Conservation (phyloP, 2,113 vertebrate genomes). For the Petromus typicus region DNA sequence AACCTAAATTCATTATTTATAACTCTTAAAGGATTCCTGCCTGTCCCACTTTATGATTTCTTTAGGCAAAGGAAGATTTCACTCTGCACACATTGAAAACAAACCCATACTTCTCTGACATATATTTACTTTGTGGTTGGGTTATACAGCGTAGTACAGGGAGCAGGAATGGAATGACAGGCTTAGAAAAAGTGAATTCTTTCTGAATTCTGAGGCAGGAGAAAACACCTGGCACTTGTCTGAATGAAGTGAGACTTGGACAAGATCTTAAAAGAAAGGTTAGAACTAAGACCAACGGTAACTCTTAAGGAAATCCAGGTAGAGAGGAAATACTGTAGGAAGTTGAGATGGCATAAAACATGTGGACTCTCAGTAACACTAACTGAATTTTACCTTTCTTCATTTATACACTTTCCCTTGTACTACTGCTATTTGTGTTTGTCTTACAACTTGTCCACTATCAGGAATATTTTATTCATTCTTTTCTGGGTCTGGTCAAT, state of each 20-base stretch:
- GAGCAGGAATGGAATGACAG: background rate
- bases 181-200: background rate
- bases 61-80: slow-evolving; percentile 28
- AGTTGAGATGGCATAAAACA: background rate
- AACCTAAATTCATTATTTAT: background rate
- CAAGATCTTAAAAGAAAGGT: background rate
- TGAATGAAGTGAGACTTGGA: background rate
- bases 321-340: slow-evolving; percentile 3
- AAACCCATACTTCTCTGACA: background rate
- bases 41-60: slow-evolving; percentile 35
- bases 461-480: slow-evolving; percentile 12
- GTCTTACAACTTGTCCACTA: background rate
- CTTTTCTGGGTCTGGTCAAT: background rate
- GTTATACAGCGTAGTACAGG: background rate
- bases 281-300: background rate
- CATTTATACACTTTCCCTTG: background rate
- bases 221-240: slow-evolving; percentile 8
- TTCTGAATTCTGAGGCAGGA: background rate
- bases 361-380: background rate
- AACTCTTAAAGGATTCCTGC: background rate
- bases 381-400: slow-evolving; percentile 26
- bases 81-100: background rate
- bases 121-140: background rate
- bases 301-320: background rate
- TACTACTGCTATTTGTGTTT: background rate